Percentiles rank a stretch among this genome's conserved stretches.
Evolutionary conservation across 1,140 invertebrate genomes (phyloP).

Genomic region (Saccostrea echinata): DNA sequence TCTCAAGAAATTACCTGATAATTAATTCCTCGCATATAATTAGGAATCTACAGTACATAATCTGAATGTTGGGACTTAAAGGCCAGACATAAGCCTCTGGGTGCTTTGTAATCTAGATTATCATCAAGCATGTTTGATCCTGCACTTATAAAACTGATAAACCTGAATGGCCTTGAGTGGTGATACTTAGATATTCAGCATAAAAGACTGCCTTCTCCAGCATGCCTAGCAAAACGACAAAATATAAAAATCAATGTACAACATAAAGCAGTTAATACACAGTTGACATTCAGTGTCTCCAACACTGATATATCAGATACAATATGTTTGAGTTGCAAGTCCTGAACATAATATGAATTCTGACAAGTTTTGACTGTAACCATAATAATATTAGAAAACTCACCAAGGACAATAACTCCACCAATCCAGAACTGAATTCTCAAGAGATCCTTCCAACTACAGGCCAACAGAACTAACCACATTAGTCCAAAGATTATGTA

Average conservation of each 20-base stretch:
- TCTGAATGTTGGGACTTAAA: too few species aligned
- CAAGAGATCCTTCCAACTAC: constrained; percentile 94
- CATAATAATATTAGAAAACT: constrained; percentile 22
- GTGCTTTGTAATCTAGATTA: too few species aligned
- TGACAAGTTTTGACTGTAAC: too few species aligned
- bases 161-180: constrained; percentile 86
- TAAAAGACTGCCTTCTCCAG: constrained; percentile 90
- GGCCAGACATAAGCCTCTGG: too few species aligned
- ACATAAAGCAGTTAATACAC: not conserved
- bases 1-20: too few species aligned
- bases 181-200: constrained; percentile 91
- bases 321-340: too few species aligned
- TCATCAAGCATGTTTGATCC: too few species aligned
- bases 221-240: constrained; percentile 74
- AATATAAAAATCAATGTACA: not conserved
- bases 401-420: constrained; percentile 90
- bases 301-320: too few species aligned
- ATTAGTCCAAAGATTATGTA: constrained; percentile 91
- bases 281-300: too few species aligned
- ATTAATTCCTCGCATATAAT: too few species aligned
- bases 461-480: constrained; percentile 91
- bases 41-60: too few species aligned
- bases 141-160: constrained; percentile 6
- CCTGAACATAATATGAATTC: too few species aligned
- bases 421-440: constrained; percentile 97